Evolutionary conservation across 2,797 vertebrate species (phyloP).

Genomic region (Pseudochirops corinnae): DNA sequence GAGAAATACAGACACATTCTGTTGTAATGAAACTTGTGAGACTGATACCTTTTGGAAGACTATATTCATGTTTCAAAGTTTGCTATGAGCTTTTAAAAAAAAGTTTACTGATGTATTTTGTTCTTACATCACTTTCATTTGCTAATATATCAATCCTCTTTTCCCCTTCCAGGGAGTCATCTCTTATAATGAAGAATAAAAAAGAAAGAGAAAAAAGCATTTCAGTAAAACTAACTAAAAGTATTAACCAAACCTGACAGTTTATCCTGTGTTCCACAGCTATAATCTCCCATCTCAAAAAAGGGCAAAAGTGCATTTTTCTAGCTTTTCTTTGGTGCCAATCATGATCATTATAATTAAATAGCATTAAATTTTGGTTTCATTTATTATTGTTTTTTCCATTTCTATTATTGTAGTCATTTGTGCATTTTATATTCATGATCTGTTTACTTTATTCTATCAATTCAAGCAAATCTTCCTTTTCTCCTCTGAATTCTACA

Average conservation of each 20-base stretch:
- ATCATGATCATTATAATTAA: background rate
- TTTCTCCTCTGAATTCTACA: background rate
- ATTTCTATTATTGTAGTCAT: background rate
- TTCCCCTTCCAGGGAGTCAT: background rate
- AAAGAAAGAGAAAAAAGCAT: background rate
- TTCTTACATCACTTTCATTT: background rate
- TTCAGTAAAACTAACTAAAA: background rate
- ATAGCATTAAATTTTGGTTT: background rate
- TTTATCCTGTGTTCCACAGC: background rate
- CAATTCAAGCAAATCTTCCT: background rate
- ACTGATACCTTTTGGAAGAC: background rate
- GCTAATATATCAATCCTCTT: background rate
- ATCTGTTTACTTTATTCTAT: background rate
- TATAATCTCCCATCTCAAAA: background rate
- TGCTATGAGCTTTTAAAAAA: background rate
- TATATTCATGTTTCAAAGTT: background rate
- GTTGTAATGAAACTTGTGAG: background rate
- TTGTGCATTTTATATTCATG: background rate
- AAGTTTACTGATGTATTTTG: background rate
- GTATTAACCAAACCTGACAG: background rate
- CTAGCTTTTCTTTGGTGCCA: background rate
- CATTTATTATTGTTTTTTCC: background rate
- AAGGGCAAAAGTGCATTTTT: background rate
- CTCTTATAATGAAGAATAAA: background rate
- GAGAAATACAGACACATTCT: background rate